These are phyloP conservation scores for Drosophila kohkoa DNA, from an alignment of 1,140 invertebrate genomes.

Conservation along the genomic window DNA sequence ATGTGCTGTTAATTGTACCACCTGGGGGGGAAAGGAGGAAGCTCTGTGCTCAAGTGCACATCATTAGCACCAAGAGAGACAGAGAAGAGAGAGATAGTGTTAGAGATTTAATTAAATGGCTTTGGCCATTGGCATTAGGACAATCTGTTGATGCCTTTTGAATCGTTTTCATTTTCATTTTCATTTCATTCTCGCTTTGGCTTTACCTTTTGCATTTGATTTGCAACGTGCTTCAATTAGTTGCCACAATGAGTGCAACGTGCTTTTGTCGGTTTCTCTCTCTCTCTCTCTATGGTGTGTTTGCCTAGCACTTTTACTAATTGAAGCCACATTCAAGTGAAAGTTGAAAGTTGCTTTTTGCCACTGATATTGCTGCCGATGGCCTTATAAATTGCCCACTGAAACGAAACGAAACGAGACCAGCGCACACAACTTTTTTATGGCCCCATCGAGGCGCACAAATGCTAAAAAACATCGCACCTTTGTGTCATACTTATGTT, in stretches of 20 bases:
- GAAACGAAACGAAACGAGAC: slow-evolving; percentile 58
- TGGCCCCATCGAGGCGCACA: slow-evolving; percentile 51
- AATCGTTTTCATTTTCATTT: slow-evolving; percentile 21
- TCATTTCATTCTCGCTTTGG: slow-evolving; percentile 3
- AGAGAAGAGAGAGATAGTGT: not conserved
- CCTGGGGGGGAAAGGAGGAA: too few species aligned
- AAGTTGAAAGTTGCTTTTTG: slow-evolving; percentile 18
- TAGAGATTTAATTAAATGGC: slow-evolving; percentile 71
- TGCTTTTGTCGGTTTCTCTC: slow-evolving; percentile 16
- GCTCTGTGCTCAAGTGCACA: slow-evolving; percentile 54
- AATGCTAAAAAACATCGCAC: slow-evolving; percentile 44
- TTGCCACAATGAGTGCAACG: slow-evolving; percentile 34
- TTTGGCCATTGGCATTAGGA: slow-evolving; percentile 52
- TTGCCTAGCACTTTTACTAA: slow-evolving; percentile 69
- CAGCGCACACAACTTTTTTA: slow-evolving; percentile 59
- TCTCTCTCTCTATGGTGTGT: slow-evolving; percentile 10
- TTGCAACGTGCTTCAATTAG: slow-evolving; percentile 48
- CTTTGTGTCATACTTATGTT: slow-evolving; percentile 44
- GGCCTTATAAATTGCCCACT: slow-evolving; percentile 68
- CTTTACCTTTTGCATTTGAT: slow-evolving; percentile 43
- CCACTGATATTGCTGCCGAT: slow-evolving; percentile 57
- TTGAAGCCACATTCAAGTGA: slow-evolving; percentile 52
- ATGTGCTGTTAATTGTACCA: slow-evolving; percentile 7
- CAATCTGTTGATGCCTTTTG: slow-evolving; percentile 49
- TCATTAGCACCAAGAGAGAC: slow-evolving; percentile 55